Evolutionary conservation across 2,888 invertebrate species (phyloP), one percentile per base, ranked within the genome.

Genomic region (Conomelus anceps): DNA sequence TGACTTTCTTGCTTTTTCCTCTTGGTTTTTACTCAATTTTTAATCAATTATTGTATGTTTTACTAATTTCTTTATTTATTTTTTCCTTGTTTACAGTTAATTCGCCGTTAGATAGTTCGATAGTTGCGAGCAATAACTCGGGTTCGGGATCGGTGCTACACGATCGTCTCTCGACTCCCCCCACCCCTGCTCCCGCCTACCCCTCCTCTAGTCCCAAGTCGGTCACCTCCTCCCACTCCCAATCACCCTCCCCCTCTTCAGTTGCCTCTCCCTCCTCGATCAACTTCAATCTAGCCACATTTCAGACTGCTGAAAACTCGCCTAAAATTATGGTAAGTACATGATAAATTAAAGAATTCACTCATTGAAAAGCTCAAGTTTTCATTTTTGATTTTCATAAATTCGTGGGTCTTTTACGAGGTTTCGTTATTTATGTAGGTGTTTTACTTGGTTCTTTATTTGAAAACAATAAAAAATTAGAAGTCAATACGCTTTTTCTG

Each of bases 241-340:
- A 7, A 4, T 1, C 34, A 9, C 17, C 34, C 34, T 34, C 88
- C 88, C 34, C 90, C 90, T 86, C 90, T 86, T 22, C 85, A 88
- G n/a, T 88, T 89, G 20, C 89, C 87, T 84, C 90, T 89, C 89
- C 89, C 89, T 89, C 90, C 88, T 22, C 90, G 63, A 85, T 34
- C 89, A 90, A 89, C 88, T 94, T 97, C 91, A 97, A 97, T 93
- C 94, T 97, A 91, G 95, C 96, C 89, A 95, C 95, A 92, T 93
- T 96, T 90, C 95, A 95, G 91, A 95, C 91, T 7, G 91, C 91
- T 23, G 90, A 91, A 86, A 91, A 94, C 92, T 92, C 93, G 22
- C 89, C 96, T 96, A 90, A 96, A 96, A 26, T 93, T 97, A 88
- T 97, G 97, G 93, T 97, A 97, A 93, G 96, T 97, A 89, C 96